Evolutionary conservation across 92 coral and sea anemone genomes (phyloP), one percentile per base, ranked within the genome.

Genomic region (Hydrozoanthus gracilis): DNA sequence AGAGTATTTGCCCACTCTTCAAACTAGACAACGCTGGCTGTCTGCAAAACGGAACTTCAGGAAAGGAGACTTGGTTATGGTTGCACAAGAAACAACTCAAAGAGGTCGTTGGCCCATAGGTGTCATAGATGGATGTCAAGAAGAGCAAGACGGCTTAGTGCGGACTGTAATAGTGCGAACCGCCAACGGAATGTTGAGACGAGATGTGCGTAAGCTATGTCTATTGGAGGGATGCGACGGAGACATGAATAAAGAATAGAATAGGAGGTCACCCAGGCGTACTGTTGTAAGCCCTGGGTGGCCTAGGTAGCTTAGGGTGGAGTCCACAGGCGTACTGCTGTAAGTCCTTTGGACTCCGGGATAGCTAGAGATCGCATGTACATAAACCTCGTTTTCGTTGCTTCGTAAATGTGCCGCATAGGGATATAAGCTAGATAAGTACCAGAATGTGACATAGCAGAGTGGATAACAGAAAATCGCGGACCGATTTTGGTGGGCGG

Each of bases 1-100:
- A 14, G 86, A 82, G 17, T 82, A 82, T 44, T 46, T 82, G 45
- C 64, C 64, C 44, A 79, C 84, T 7, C 67, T 79, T n/a, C n/a
- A n/a, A n/a, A n/a, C n/a, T n/a, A n/a, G n/a, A n/a, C n/a, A n/a
- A n/a, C n/a, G n/a, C n/a, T n/a, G n/a, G n/a, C n/a, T n/a, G n/a
- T n/a, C n/a, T n/a, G n/a, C n/a, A n/a, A n/a, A n/a, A n/a, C n/a
- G n/a, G n/a, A n/a, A n/a, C n/a, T n/a, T n/a, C n/a, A n/a, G n/a
- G n/a, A n/a, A n/a, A n/a, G n/a, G n/a, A n/a, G n/a, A n/a, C n/a
- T n/a, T n/a, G n/a, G n/a, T n/a, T n/a, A n/a, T n/a, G n/a, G n/a
- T n/a, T n/a, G n/a, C n/a, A n/a, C n/a, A n/a, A n/a, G n/a, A n/a
- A n/a, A n/a, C n/a, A n/a, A n/a, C n/a, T n/a, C n/a, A n/a, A n/a